Evolutionary conservation across 2,113 vertebrate species (phyloP).

Genomic region (Nanorana parkeri): DNA sequence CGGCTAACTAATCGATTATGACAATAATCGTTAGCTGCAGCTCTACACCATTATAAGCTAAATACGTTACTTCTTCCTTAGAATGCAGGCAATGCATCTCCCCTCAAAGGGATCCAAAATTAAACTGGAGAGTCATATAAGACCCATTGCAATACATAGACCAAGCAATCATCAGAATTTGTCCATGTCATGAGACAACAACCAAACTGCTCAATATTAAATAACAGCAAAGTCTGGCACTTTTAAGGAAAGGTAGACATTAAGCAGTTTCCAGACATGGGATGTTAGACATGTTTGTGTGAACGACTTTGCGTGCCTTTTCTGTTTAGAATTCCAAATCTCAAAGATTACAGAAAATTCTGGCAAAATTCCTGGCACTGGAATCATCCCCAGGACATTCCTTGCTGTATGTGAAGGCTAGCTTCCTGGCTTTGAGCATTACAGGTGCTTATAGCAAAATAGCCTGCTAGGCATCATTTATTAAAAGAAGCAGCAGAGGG

Average conservation of each 20-base stretch:
- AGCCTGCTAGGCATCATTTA: neutral
- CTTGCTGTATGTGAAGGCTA: neutral
- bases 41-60: no score
- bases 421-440: neutral
- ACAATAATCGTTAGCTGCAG: no score
- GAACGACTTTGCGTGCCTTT: neutral
- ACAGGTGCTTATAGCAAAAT: neutral
- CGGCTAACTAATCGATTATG: no score
- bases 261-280: neutral
- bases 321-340: constrained; percentile 11
- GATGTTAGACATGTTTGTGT: neutral
- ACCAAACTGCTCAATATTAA: neutral
- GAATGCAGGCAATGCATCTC: no score
- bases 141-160: no score
- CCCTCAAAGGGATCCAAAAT: no score
- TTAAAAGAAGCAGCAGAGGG: no score
- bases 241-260: constrained; percentile 1
- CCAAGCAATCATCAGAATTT: no score
- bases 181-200: no score
- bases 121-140: no score
- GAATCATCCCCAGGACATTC: constrained; percentile 14
- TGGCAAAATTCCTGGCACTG: neutral
- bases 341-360: constrained; percentile 21
- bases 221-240: neutral
- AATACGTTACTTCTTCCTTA: no score